A percentile compares a stretch with the other conserved stretches of the same genome.
Evolutionary conservation across 1,140 invertebrate genomes (phyloP).

Genomic region (Mizuhopecten yessoensis): DNA sequence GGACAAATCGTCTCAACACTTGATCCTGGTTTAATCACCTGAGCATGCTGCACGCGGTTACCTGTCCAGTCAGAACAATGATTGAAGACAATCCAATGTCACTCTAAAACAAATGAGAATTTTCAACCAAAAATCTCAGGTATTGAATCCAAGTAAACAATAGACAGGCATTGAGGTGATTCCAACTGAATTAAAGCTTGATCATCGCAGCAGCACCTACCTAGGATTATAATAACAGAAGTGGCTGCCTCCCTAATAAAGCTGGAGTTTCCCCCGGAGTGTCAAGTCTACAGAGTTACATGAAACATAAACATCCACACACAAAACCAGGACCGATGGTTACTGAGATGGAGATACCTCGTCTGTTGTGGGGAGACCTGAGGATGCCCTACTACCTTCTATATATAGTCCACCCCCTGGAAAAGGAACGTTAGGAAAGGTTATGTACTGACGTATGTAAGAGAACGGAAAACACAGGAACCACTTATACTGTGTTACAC

Average conservation of each 20-base stretch:
- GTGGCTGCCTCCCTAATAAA: constrained; percentile 4
- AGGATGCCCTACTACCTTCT: constrained; percentile 15
- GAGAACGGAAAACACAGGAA: background rate
- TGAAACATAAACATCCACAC: background rate
- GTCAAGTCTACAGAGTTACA: background rate
- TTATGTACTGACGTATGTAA: background rate
- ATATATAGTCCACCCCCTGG: background rate
- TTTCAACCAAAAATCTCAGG: background rate
- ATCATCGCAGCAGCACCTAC: background rate
- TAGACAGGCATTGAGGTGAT: background rate
- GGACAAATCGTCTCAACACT: constrained; percentile 4
- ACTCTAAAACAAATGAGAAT: background rate
- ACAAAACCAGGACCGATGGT: background rate
- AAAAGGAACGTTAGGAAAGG: background rate
- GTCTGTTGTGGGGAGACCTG: background rate
- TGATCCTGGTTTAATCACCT: background rate
- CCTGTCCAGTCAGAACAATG: constrained; percentile 20
- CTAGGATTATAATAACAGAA: constrained; percentile 8
- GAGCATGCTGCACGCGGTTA: background rate
- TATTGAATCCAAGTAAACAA: background rate
- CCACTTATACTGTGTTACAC: background rate
- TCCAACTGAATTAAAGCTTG: background rate
- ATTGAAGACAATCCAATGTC: background rate
- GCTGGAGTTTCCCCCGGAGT: background rate
- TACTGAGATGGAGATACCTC: background rate